Percentiles rank a stretch among this genome's conserved stretches.
Evolutionary conservation across 2,113 vertebrate genomes (phyloP).

Genomic region (Hippocampus mohnikei): DNA sequence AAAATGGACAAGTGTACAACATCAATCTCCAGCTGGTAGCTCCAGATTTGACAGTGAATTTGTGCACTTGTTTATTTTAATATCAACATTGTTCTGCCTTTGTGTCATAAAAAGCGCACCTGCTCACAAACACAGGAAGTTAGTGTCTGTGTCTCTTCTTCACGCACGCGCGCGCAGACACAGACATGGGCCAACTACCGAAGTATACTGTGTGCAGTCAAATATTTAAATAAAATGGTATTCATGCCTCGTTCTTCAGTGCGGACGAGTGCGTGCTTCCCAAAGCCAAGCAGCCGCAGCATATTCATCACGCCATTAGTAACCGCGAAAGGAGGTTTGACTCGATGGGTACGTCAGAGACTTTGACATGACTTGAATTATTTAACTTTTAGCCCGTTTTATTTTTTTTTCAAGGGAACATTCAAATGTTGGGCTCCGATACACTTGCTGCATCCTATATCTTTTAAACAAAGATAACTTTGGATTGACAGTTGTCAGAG

Average conservation of each 20-base stretch:
- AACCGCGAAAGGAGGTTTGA: conserved; percentile 4
- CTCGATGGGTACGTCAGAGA: neutral
- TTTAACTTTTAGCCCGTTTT: neutral
- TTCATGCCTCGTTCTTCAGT: neutral
- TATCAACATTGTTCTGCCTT: neutral
- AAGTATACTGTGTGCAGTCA: neutral
- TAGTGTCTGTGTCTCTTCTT: neutral
- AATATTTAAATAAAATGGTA: neutral
- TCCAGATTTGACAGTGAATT: neutral
- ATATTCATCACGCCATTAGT: conserved; percentile 19
- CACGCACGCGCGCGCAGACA: too few relatives aligned
- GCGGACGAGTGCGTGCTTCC: neutral
- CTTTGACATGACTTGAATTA: conserved; percentile 9
- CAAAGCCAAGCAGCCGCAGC: conserved; percentile 11
- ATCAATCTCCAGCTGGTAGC: neutral
- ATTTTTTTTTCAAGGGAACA: neutral
- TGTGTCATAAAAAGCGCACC: neutral
- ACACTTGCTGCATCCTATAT: too few relatives aligned
- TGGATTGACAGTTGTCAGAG: too few relatives aligned
- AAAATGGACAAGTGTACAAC: neutral
- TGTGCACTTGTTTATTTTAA: neutral
- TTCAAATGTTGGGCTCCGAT: neutral
- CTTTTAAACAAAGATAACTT: too few relatives aligned
- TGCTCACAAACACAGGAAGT: neutral
- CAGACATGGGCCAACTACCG: neutral